A percentile compares a stretch with the other conserved stretches of the same genome.
These are phyloP conservation scores for Rana temporaria DNA, from an alignment of 2,113 vertebrate species.

Conservation along the genomic window DNA sequence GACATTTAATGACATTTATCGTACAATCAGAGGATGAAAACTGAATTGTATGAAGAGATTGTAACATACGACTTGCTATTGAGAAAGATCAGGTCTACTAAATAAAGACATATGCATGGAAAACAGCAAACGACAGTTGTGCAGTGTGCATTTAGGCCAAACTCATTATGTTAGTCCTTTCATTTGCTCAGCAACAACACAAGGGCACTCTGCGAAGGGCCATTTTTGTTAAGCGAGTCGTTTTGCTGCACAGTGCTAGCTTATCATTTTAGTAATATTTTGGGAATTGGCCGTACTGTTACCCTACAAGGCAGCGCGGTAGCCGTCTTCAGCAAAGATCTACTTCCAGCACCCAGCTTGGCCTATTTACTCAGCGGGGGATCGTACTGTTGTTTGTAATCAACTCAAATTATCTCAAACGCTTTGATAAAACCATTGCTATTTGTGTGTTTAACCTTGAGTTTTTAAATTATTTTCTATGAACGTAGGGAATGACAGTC, in stretches of 20 bases:
- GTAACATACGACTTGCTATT: no score
- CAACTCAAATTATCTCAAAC: conserved; percentile 56
- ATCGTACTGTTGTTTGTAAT: conserved; percentile 56
- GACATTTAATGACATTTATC: no score
- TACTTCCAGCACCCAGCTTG: conserved; percentile 56
- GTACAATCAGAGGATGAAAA: no score
- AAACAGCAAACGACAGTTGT: no score
- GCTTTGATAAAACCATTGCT: conserved; percentile 49
- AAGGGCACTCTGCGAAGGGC: conserved; percentile 41
- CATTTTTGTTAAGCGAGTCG: conserved; percentile 48
- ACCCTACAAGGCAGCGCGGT: conserved; percentile 37
- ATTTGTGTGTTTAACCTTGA: conserved; percentile 58
- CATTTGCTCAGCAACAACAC: conserved; percentile 29
- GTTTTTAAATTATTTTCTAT: conserved; percentile 57
- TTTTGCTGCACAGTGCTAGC: conserved; percentile 46
- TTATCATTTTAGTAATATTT: conserved; percentile 53
- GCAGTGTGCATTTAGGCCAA: background rate
- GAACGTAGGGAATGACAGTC: conserved; percentile 50
- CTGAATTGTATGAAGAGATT: no score
- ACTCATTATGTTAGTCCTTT: background rate
- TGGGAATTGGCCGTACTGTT: conserved; percentile 46
- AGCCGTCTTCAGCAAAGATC: conserved; percentile 25
- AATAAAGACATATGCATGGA: no score
- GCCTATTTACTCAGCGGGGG: conserved; percentile 53
- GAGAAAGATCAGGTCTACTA: no score